phyloP scores from a whole-genome alignment of 2,888 invertebrate species.

The Perdita meconis region DNA sequence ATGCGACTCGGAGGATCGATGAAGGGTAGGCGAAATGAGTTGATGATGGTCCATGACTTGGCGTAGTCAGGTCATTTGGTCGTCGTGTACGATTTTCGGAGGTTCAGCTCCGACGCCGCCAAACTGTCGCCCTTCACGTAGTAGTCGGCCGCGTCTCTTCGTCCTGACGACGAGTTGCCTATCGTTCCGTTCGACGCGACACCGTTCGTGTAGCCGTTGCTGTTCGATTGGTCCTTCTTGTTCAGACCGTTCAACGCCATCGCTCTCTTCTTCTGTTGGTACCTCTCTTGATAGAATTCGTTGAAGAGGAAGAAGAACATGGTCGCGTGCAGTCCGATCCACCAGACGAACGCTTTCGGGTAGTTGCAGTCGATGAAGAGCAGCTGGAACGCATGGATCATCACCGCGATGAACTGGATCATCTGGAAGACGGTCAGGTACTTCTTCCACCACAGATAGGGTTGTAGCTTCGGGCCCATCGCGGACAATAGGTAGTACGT shows the following conservation, averaged over 20 bases:
- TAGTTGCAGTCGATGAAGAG: conserved; percentile 96
- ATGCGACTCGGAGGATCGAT: conserved; percentile 38
- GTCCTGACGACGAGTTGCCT: conserved; percentile 70
- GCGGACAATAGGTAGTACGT: conserved; percentile 96
- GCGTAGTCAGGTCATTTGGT: conserved; percentile 74
- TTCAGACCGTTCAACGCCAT: conserved; percentile 78
- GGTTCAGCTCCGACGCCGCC: conserved; percentile 79
- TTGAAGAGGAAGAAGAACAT: conserved; percentile 98
- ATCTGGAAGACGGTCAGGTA: conserved; percentile 97
- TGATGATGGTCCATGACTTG: conserved; percentile 41
- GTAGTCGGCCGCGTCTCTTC: conserved; percentile 85
- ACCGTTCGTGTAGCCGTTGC: conserved; percentile 65
- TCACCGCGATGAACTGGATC: conserved; percentile 95
- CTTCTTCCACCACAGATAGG: conserved; percentile 98
- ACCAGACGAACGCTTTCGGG: conserved; percentile 97
- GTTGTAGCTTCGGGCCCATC: conserved; percentile 93
- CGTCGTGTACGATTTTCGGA: conserved; percentile 78
- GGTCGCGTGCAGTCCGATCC: conserved; percentile 97
- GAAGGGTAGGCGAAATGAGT: conserved; percentile 38
- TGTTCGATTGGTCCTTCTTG: conserved; percentile 46
- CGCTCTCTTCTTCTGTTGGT: conserved; percentile 82
- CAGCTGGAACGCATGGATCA: conserved; percentile 96
- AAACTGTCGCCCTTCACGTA: conserved; percentile 85
- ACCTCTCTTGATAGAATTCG: conserved; percentile 95
- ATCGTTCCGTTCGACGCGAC: conserved; percentile 38